Conservation (phyloP, 2,888 invertebrate species). For the Ormyrus nitidulus region DNA sequence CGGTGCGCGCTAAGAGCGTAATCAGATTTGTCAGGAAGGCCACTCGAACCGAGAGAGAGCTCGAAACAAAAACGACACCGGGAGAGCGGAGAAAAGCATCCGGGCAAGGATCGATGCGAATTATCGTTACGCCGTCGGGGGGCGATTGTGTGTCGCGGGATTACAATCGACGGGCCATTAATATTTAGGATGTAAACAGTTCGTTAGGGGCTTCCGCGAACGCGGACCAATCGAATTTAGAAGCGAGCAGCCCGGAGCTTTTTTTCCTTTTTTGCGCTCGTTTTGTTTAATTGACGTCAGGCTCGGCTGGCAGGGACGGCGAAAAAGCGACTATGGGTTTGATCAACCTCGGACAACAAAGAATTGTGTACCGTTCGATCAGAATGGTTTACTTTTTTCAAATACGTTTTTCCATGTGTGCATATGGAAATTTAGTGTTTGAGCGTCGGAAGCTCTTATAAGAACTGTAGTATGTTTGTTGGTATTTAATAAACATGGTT, state of each 20-base stretch:
- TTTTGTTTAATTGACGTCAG: too few species aligned
- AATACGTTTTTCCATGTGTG: too few species aligned
- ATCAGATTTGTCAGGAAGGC: slow-evolving; percentile 40
- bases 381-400: too few species aligned
- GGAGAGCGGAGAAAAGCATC: not conserved
- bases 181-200: slow-evolving; percentile 50
- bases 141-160: slow-evolving; percentile 28
- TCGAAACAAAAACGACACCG: not conserved
- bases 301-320: too few species aligned
- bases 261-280: too few species aligned
- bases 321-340: too few species aligned
- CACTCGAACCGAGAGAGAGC: not conserved
- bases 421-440: too few species aligned
- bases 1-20: slow-evolving; percentile 1
- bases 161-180: slow-evolving; percentile 40
- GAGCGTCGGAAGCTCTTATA: too few species aligned
- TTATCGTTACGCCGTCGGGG: slow-evolving; percentile 20
- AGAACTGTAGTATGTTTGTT: too few species aligned
- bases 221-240: slow-evolving; percentile 22
- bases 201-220: slow-evolving; percentile 30
- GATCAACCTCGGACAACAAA: too few species aligned
- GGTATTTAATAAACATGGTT: too few species aligned
- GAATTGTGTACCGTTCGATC: too few species aligned
- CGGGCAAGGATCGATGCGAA: slow-evolving; percentile 32
- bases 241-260: not conserved